phyloP scores from a whole-genome alignment of 2,797 vertebrate genomes.

The Uromys caudimaculatus region DNA sequence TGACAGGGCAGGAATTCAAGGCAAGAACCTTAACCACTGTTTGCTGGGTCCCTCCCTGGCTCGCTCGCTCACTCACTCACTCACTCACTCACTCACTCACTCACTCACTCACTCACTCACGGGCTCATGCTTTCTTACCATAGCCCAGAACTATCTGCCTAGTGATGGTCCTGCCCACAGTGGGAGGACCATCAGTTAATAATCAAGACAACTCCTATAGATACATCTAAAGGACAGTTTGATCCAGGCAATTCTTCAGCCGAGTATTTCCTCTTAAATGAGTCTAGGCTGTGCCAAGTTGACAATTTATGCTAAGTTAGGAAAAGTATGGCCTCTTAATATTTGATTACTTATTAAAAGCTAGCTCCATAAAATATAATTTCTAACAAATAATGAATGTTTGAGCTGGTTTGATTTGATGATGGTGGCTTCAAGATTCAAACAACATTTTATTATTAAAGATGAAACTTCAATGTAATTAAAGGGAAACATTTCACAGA shows the following conservation, averaged over 20 bases:
- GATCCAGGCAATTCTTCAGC: not conserved
- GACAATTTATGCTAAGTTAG: not conserved
- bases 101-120: not conserved
- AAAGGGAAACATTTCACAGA: not conserved
- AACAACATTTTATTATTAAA: constrained; percentile 38
- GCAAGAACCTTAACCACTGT: not conserved
- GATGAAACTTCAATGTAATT: not conserved
- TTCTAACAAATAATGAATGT: constrained; percentile 45
- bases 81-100: not conserved
- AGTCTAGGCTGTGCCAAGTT: not conserved
- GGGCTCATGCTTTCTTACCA: not conserved
- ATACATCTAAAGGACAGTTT: not conserved
- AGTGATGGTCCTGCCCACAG: not conserved
- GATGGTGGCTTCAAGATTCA: constrained; percentile 27
- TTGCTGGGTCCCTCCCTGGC: not conserved
- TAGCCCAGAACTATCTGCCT: not conserved
- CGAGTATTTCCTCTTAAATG: not conserved
- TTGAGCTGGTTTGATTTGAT: not conserved
- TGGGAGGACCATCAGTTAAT: not conserved
- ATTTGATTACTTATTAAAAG: constrained; percentile 39
- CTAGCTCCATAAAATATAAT: not conserved
- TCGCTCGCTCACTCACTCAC: not conserved
- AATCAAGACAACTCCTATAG: not conserved
- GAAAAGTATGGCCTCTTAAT: not conserved
- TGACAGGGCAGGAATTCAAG: not conserved